A percentile compares a stretch with the other conserved stretches of the same genome.
Conservation (phyloP, 2,797 vertebrate genomes). For the Galago senegalensis region DNA sequence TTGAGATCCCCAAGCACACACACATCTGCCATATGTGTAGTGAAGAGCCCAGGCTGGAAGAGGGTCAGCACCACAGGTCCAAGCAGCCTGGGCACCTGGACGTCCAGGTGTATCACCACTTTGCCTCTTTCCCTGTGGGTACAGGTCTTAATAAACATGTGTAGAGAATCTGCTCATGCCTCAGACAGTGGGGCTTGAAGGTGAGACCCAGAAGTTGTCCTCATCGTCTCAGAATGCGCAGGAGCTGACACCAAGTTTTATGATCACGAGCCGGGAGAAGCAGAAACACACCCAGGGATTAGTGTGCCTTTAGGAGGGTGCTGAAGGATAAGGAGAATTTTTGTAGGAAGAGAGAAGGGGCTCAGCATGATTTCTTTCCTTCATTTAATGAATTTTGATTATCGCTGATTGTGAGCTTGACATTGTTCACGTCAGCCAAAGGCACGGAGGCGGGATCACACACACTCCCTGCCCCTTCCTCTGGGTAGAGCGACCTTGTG, state of each 20-base stretch:
- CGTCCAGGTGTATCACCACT: fast-evolving
- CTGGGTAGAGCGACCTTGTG: neutral
- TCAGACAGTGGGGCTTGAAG: fast-evolving
- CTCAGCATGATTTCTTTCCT: neutral
- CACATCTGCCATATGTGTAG: fast-evolving
- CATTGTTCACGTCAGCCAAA: fast-evolving
- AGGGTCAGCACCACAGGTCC: fast-evolving
- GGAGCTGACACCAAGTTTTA: fast-evolving
- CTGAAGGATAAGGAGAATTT: neutral
- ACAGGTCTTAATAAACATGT: neutral
- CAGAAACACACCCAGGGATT: fast-evolving
- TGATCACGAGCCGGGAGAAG: fast-evolving
- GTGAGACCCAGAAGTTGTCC: neutral
- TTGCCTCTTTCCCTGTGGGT: neutral
- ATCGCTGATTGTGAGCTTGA: fast-evolving
- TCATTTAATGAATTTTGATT: neutral
- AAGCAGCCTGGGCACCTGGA: fast-evolving
- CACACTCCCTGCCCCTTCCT: neutral
- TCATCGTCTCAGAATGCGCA: neutral
- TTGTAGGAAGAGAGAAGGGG: neutral
- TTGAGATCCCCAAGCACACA: neutral
- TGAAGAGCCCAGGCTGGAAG: fast-evolving
- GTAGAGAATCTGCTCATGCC: no score
- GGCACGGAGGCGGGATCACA: neutral
- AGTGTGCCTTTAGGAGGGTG: neutral